These are phyloP conservation scores for Trimorus sp. DNA, from an alignment of 2,888 invertebrate species.

Conservation along the genomic window DNA sequence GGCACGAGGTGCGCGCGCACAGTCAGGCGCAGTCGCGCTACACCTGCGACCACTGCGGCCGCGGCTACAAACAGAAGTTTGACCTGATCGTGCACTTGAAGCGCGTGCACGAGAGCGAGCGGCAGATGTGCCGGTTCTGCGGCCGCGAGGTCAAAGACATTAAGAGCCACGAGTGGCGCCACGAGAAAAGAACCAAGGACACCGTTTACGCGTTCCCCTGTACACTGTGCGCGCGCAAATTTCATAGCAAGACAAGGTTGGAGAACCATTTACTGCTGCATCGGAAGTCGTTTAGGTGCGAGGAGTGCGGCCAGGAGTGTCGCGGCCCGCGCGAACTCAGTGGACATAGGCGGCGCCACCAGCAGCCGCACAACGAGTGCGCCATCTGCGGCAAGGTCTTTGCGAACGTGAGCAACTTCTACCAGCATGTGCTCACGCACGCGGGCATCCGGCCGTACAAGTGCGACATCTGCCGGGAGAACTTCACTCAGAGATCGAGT, in stretches of 20 bases:
- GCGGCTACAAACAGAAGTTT: slow-evolving; percentile 69
- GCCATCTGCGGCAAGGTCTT: slow-evolving; percentile 72
- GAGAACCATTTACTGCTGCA: slow-evolving; percentile 73
- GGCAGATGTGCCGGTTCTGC: slow-evolving; percentile 73
- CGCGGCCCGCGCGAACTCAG: slow-evolving; percentile 67
- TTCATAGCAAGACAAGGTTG: slow-evolving; percentile 70
- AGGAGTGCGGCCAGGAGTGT: slow-evolving; percentile 70
- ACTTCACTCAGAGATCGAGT: slow-evolving; percentile 74
- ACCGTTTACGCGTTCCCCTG: slow-evolving; percentile 68
- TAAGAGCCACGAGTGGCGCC: slow-evolving; percentile 74
- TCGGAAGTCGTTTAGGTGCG: slow-evolving; percentile 69
- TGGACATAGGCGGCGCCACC: slow-evolving; percentile 71
- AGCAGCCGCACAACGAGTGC: slow-evolving; percentile 67
- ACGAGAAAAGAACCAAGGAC: slow-evolving; percentile 68
- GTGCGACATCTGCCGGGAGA: slow-evolving; percentile 74
- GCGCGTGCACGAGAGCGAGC: slow-evolving; percentile 58
- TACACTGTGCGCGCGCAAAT: slow-evolving; percentile 71
- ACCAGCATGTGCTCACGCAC: slow-evolving; percentile 75
- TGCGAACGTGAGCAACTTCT: slow-evolving; percentile 70
- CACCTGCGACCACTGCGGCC: slow-evolving; percentile 71
- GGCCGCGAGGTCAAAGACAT: slow-evolving; percentile 72
- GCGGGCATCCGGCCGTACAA: slow-evolving; percentile 75
- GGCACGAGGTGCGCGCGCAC: slow-evolving; percentile 61
- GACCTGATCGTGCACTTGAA: slow-evolving; percentile 70
- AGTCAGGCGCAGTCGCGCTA: slow-evolving; percentile 56